Base-by-base conservation (phyloP, 1,140 invertebrate species). In the Zophobas morio region DNA sequence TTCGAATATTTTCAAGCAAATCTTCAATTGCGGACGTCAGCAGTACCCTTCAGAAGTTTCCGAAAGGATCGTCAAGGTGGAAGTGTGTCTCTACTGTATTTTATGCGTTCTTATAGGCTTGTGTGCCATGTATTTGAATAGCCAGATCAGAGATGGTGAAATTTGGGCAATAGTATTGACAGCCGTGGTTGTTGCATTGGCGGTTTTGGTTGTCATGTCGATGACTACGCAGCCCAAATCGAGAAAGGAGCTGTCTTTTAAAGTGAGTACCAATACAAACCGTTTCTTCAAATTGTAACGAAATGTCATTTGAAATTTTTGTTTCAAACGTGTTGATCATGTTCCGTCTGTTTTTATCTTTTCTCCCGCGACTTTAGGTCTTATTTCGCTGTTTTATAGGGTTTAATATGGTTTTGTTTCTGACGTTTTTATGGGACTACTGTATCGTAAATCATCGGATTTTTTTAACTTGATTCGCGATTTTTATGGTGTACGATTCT, bases 41-140 rank as follows among this genome's bases (percentile, higher is more conserved):
- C 84, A 84, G 40, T 80, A 85, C 51, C 88, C 90, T 6, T 89
- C 88, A 0, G 83, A 85, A 75, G 84, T 89, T 53, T 89, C 88
- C 2, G 83, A 88, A 3, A 83, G 84, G 20, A 77, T 90, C 1
- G 90, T 91, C 35, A 87, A 88, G 8, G 80, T 82, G 0, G 87
- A 90, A 56, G 89, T 91, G 53, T 86, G 87, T 1, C 89, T 91
- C 81, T 86, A 84, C 82, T 74, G 79, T 90, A 89, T 81, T 78
- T 90, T 76, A 70, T 88, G 47, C 83, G 89, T 82, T 88, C 88
- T 47, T 76, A 84, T 74, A 84, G 89, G 60, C 80, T 89, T 51
- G 84, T 88, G 76, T 82, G 82, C 46, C 87, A 88, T 78, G 84
- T 87, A 80, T 78, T 78, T 83, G 63, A 76, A 78, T 1, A 79